phyloP scores from a whole-genome alignment of 1,140 invertebrate genomes.

The Neoseiulus cucumeris region DNA sequence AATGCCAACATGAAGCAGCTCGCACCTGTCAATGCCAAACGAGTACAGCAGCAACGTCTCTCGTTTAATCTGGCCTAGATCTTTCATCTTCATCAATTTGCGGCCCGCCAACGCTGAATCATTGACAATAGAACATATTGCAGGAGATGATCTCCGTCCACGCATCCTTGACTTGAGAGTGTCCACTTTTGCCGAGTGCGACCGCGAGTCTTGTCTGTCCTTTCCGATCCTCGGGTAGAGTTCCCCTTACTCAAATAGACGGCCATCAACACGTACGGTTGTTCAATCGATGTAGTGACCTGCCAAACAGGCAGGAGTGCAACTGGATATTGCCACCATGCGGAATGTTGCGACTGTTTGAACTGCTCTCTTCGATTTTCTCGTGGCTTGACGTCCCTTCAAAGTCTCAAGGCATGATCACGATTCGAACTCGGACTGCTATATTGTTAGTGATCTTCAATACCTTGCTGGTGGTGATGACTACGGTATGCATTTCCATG shows the following conservation, averaged over 20 bases:
- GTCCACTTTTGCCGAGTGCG: background rate
- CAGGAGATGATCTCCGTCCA: too few relatives aligned
- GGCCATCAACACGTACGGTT: too few relatives aligned
- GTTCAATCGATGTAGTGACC: too few relatives aligned
- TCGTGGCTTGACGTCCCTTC: background rate
- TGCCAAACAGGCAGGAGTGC: too few relatives aligned
- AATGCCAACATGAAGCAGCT: too few relatives aligned
- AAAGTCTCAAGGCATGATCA: background rate
- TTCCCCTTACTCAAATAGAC: background rate
- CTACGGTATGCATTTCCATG: background rate
- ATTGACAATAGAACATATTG: too few relatives aligned
- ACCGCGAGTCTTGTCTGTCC: background rate
- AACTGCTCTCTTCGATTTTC: background rate
- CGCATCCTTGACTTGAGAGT: background rate
- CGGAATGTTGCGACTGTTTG: slow-evolving; percentile 8
- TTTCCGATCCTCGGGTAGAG: background rate
- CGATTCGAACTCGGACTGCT: background rate
- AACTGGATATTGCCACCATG: background rate
- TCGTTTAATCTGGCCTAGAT: background rate
- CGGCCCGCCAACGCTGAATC: too few relatives aligned
- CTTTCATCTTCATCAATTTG: background rate
- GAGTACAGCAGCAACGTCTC: too few relatives aligned
- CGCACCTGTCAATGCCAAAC: too few relatives aligned
- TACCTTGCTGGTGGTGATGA: background rate
- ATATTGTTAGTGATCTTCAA: slow-evolving; percentile 2